These are phyloP conservation scores for Phyllotreta striolata DNA, from an alignment of 2,888 invertebrate genomes.

Conservation along the genomic window DNA sequence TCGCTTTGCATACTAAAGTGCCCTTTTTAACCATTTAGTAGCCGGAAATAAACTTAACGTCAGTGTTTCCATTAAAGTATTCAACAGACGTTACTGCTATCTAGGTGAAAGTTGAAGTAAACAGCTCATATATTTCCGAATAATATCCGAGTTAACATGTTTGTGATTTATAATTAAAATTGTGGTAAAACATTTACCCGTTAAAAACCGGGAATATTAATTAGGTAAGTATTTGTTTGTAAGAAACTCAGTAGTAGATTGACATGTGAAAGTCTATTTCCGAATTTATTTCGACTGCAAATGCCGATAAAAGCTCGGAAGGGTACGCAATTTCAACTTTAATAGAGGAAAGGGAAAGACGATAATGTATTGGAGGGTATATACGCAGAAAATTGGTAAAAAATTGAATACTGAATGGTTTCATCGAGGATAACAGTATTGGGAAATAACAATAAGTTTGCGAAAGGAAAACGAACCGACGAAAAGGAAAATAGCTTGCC, in stretches of 20 bases:
- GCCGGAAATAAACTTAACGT: conserved; percentile 23
- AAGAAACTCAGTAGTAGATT: too few relatives aligned
- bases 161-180: too few relatives aligned
- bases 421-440: conserved; percentile 22
- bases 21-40: conserved; percentile 19
- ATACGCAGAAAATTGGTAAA: conserved; percentile 30
- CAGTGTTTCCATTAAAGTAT: conserved; percentile 11
- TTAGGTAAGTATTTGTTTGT: too few relatives aligned
- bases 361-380: conserved; percentile 29
- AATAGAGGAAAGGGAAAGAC: conserved; percentile 27
- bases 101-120: too few relatives aligned
- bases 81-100: conserved; percentile 1
- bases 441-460: conserved; percentile 28
- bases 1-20: conserved; percentile 19
- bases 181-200: too few relatives aligned
- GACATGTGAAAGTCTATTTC: background rate
- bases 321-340: conserved; percentile 26
- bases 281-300: conserved; percentile 15
- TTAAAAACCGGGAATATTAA: too few relatives aligned
- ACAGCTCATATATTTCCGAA: too few relatives aligned
- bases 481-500: too few relatives aligned
- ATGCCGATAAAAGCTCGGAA: conserved; percentile 20
- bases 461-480: too few relatives aligned
- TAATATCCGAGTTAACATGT: too few relatives aligned
- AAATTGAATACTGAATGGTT: conserved; percentile 29